Base-by-base conservation (phyloP, 2,888 invertebrate genomes). In the Mechanitis mazaeus region DNA sequence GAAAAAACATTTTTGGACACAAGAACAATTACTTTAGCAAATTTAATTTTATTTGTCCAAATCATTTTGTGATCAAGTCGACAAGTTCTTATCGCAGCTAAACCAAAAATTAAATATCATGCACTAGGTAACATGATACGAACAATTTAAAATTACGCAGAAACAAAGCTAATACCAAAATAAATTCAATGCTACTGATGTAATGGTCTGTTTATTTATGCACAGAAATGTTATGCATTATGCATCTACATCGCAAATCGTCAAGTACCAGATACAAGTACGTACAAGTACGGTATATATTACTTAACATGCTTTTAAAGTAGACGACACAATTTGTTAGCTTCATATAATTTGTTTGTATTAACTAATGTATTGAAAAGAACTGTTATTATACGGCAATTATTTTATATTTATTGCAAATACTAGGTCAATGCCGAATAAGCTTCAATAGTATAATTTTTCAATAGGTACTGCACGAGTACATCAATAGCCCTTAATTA, bases 221-320 rank as follows among this genome's bases (percentile, higher is more conserved):
- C 55, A 58, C 45, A 56, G 47, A 58, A 59, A 47, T 55, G 53
- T 45, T 61, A 56, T 62, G 54, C 61, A 60, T 61, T 59, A 58
- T 63, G 57, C 63, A 64, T 66, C 55, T 54, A 38, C 50, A 61
- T 60, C 46, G 61, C 59, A 59, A 59, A 47, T 67, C 58, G 58
- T 61, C 61, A 60, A 59, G 61, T 61, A 50, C 50, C 55, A 65
- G 50, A 60, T 67, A n/a, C n/a, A n/a, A n/a, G n/a, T n/a, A n/a
- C n/a, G n/a, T n/a, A n/a, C n/a, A n/a, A n/a, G n/a, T 58, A 42
- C 50, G 28, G n/a, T n/a, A 45, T 50, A 57, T 31, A 12, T 33
- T n/a, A 5, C 3, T 50, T 11, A 3, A 42, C 11, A 42, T 42
- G 9, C 7, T 9, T 9, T 42, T 9, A 3, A 35, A 35, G 35